phyloP scores from a whole-genome alignment of 2,113 vertebrate species.

The Dasyornis broadbenti region DNA sequence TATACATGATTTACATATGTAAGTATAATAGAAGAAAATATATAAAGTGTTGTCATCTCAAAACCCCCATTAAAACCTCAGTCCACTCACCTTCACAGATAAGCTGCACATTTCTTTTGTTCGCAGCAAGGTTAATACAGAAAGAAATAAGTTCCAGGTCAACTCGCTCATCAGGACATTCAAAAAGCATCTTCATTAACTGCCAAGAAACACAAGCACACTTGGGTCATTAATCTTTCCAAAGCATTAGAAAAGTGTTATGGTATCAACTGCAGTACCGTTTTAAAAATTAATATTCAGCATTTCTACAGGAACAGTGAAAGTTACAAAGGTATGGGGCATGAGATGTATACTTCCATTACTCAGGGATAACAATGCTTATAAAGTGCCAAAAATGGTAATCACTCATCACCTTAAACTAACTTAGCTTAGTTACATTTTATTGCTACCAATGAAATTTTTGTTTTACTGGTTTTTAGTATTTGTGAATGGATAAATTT shows the following conservation, averaged over 20 bases:
- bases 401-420: not conserved
- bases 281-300: not conserved
- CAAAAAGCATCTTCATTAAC: slow-evolving; percentile 93
- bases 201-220: slow-evolving; percentile 64
- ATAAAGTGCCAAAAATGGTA: not conserved
- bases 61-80: not conserved
- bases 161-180: slow-evolving; percentile 81
- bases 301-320: not conserved
- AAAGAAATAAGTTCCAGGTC: slow-evolving; percentile 93
- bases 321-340: not conserved
- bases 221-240: not conserved
- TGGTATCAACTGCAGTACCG: not conserved
- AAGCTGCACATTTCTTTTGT: slow-evolving; percentile 91
- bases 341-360: not conserved
- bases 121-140: slow-evolving; percentile 95
- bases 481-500: not conserved
- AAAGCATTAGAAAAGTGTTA: not conserved
- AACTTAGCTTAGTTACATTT: not conserved
- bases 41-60: not conserved
- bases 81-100: slow-evolving; percentile 88
- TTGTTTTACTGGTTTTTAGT: not conserved
- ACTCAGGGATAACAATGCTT: not conserved
- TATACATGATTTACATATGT: not conserved
- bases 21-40: not conserved
- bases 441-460: not conserved